A percentile compares a stretch with the other conserved stretches of the same genome.
phyloP scores from a whole-genome alignment of 2,113 vertebrate species.

The Oceanites oceanicus region DNA sequence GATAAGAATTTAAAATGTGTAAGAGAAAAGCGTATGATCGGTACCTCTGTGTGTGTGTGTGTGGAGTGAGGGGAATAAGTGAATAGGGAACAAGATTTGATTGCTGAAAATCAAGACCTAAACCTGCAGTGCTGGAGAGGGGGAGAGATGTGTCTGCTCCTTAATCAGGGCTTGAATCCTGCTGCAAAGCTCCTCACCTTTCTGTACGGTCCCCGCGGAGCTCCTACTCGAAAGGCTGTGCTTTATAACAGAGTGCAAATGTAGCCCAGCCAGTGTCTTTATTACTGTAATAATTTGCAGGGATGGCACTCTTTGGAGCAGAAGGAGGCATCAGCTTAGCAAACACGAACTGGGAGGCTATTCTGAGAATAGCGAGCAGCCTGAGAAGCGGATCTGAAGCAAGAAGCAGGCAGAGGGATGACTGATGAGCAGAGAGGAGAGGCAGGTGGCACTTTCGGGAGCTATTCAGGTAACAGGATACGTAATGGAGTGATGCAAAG shows the following conservation, averaged over 20 bases:
- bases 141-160: constrained; percentile 5
- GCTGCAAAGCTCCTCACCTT: constrained; percentile 36
- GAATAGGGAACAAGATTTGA: constrained; percentile 24
- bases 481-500: background rate
- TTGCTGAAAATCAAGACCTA: constrained; percentile 32
- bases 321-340: constrained; percentile 50
- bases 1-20: background rate
- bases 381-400: constrained; percentile 1
- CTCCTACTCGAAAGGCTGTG: background rate
- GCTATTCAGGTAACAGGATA: constrained; percentile 38
- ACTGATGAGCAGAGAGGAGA: constrained; percentile 21
- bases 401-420: background rate
- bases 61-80: constrained; percentile 1
- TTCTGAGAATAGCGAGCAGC: constrained; percentile 36
- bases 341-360: constrained; percentile 41
- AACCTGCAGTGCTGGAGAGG: background rate
- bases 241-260: constrained; percentile 41
- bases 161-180: constrained; percentile 32
- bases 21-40: background rate
- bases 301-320: constrained; percentile 56
- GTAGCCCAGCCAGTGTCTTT: constrained; percentile 45
- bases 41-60: background rate
- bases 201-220: constrained; percentile 10
- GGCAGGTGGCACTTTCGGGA: background rate
- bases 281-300: constrained; percentile 57